Conservation (phyloP, 2,888 invertebrate genomes). For the Brachypterus glaber region DNA sequence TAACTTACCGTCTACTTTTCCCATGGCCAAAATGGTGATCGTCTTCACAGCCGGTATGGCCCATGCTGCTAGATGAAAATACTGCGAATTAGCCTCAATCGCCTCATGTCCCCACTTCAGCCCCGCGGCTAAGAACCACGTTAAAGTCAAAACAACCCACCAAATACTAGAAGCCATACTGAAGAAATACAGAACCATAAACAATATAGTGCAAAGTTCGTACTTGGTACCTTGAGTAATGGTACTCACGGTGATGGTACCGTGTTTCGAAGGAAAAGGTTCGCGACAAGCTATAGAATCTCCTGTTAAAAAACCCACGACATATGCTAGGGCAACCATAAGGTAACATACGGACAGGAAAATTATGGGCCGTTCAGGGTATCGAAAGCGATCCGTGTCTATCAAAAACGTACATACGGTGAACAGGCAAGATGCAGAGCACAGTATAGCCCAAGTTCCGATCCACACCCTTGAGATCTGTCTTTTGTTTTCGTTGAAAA, state of each 20-base stretch:
- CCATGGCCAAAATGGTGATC: conserved; percentile 88
- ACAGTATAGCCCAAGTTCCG: conserved; percentile 85
- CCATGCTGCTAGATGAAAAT: conserved; percentile 97
- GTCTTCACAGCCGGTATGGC: conserved; percentile 93
- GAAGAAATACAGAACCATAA: conserved; percentile 94
- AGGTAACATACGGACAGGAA: conserved; percentile 94
- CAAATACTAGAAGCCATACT: conserved; percentile 95
- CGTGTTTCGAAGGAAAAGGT: conserved; percentile 64
- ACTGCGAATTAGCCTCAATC: conserved; percentile 93
- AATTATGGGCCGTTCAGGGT: conserved; percentile 96
- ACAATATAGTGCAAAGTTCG: conserved; percentile 82
- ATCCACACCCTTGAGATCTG: conserved; percentile 85
- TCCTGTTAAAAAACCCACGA: conserved; percentile 74
- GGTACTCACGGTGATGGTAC: conserved; percentile 67
- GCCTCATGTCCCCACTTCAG: conserved; percentile 98
- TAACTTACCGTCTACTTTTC: conserved; percentile 85
- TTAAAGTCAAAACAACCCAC: conserved; percentile 94
- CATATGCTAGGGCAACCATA: conserved; percentile 87
- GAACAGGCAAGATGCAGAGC: conserved; percentile 84
- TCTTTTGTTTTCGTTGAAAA: conserved; percentile 74
- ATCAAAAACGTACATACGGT: conserved; percentile 88
- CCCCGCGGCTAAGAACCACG: conserved; percentile 94
- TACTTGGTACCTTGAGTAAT: conserved; percentile 82
- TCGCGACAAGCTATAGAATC: conserved; percentile 77
- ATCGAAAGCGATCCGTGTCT: conserved; percentile 90